phyloP scores from a whole-genome alignment of 2,797 vertebrate genomes.

The Spheniscus humboldti region DNA sequence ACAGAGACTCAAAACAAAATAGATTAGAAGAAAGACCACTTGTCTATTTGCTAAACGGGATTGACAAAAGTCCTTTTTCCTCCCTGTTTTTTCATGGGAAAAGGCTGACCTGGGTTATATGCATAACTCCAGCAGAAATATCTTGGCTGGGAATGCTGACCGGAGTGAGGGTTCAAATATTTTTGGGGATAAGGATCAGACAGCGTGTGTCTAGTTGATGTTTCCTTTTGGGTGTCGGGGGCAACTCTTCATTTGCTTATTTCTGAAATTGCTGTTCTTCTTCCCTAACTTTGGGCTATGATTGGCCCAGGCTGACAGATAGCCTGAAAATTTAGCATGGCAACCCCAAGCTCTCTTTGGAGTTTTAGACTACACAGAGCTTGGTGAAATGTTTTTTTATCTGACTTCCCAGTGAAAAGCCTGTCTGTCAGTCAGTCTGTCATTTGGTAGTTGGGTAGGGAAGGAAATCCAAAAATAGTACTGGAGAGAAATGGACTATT shows the following conservation, averaged over 20 bases:
- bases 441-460: background rate
- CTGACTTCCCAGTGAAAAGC: background rate
- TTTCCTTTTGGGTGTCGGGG: background rate
- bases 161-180: background rate
- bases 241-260: background rate
- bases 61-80: background rate
- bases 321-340: background rate
- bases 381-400: background rate
- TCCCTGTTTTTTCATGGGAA: background rate
- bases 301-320: background rate
- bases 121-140: background rate
- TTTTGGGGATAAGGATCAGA: background rate
- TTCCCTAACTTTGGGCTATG: background rate
- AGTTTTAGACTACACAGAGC: background rate
- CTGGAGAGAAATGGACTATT: background rate
- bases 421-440: background rate
- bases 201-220: background rate
- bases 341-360: background rate
- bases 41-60: background rate
- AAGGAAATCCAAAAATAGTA: background rate
- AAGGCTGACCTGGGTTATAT: background rate
- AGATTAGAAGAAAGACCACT: background rate
- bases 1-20: background rate
- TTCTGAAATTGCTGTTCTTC: background rate
- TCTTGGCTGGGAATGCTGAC: background rate